Percentiles rank a stretch among this genome's conserved stretches.
Conservation (phyloP, 2,113 vertebrate species). For the Oxygymnocypris stewartii region DNA sequence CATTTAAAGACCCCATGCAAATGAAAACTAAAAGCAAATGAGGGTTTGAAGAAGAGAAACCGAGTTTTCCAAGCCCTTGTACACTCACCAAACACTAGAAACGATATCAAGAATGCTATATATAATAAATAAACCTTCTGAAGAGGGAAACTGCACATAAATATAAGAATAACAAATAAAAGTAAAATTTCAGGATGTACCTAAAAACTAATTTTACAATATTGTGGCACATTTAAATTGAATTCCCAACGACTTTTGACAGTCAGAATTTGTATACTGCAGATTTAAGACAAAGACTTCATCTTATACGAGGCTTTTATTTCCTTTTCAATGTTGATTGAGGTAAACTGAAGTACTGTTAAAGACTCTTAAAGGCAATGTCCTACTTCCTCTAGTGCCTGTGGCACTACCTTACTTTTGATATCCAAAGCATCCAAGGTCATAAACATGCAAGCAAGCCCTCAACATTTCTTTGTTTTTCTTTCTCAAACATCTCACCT, state of each 20-base stretch:
- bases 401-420: slow-evolving; percentile 79
- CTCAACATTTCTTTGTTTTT: slow-evolving; percentile 60
- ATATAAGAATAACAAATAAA: slow-evolving; percentile 70
- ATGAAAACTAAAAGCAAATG: slow-evolving; percentile 70
- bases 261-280: slow-evolving; percentile 75
- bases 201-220: slow-evolving; percentile 75
- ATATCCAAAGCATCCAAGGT: not conserved
- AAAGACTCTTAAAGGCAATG: slow-evolving; percentile 85
- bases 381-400: slow-evolving; percentile 66
- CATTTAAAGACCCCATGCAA: slow-evolving; percentile 73
- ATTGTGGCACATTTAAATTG: slow-evolving; percentile 75
- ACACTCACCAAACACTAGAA: slow-evolving; percentile 73
- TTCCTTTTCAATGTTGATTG: slow-evolving; percentile 65
- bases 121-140: slow-evolving; percentile 65
- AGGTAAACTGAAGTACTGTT: slow-evolving; percentile 88
- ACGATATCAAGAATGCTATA: slow-evolving; percentile 54
- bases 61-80: slow-evolving; percentile 78
- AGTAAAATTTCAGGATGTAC: slow-evolving; percentile 84
- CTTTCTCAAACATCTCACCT: slow-evolving; percentile 52
- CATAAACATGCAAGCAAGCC: slow-evolving; percentile 63
- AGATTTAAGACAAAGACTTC: slow-evolving; percentile 87
- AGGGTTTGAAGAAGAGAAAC: slow-evolving; percentile 69
- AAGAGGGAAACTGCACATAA: slow-evolving; percentile 71
- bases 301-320: slow-evolving; percentile 69
- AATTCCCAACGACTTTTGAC: slow-evolving; percentile 72